These are phyloP conservation scores for Fulmarus glacialis DNA, from an alignment of 2,113 vertebrate genomes.

Conservation along the genomic window DNA sequence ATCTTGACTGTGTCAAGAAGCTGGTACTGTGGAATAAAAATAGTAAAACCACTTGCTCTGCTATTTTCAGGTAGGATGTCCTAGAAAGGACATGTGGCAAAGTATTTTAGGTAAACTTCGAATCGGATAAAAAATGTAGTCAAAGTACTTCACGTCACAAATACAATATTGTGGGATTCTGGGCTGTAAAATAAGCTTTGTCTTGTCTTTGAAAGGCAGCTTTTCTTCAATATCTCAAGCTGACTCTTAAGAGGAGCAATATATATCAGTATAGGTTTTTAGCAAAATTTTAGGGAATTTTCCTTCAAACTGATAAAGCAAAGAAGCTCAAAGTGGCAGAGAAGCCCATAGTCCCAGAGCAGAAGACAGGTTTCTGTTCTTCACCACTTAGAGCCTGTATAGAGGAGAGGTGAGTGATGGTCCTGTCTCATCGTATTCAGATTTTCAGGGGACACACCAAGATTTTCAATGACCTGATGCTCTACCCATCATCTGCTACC, in stretches of 20 bases:
- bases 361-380: background rate
- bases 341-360: background rate
- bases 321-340: background rate
- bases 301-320: background rate
- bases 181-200: background rate
- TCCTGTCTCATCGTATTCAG: background rate
- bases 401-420: background rate
- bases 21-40: background rate
- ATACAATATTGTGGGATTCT: background rate
- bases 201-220: background rate
- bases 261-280: background rate
- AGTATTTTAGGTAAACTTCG: background rate
- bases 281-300: background rate
- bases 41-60: background rate
- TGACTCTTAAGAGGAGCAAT: background rate
- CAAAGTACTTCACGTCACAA: background rate
- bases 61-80: background rate
- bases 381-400: background rate
- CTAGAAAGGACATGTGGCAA: background rate
- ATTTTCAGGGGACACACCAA: background rate
- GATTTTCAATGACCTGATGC: background rate
- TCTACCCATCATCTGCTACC: background rate
- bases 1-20: background rate
- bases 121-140: background rate
- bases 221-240: background rate